Base-by-base conservation (phyloP, 2,888 invertebrate genomes). In the Tortricodes alternella region DNA sequence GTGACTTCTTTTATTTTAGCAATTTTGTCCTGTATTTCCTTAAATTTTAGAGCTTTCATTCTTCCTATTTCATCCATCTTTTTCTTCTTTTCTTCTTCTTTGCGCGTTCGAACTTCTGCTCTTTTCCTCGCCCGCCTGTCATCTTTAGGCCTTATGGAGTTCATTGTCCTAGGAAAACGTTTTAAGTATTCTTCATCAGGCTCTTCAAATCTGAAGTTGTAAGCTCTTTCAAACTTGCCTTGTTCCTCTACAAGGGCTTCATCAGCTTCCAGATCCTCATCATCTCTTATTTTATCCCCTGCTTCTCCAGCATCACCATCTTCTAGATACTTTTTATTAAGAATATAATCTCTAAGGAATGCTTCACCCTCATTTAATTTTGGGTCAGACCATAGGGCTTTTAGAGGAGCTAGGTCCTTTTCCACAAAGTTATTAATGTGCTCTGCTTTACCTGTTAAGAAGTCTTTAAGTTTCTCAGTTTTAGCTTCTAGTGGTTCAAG, bases 141-240 rank as follows among this genome's bases (percentile, higher is more conserved):
- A 78, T 98, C 96, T 59, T 94, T 95, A 23, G 93, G 93, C 3
- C 99, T 93, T 62, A 98, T 86, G 2, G 96, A 96, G 79, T 94
- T 94, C 78, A 99, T 93, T 0, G 96, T 97, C 62, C 99, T 93
- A 0, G 99, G 99, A 90, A 96, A 99, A 7, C 96, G 93, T 88
- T 98, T 97, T 13, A 96, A 92, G 83, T 95, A 98, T 67, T 98
- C 97, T 43, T 95, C 93, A 81, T 99, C 98, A 0, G 98, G 99
- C 81, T 99, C 98, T 82, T 99, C 98, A 81, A 95, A 99, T 61
- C 99, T 93, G 81, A 98, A 98, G 90, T 99, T 99, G 82, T 95
- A 99, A 64, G 98, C 98, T 39, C 96, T 93, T 76, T 99, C 99
- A 87, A 98, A 99, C 80, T 95, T 94, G 62, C 96, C 96, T 81